phyloP scores from a whole-genome alignment of 2,113 vertebrate genomes.

The Martes martes region DNA sequence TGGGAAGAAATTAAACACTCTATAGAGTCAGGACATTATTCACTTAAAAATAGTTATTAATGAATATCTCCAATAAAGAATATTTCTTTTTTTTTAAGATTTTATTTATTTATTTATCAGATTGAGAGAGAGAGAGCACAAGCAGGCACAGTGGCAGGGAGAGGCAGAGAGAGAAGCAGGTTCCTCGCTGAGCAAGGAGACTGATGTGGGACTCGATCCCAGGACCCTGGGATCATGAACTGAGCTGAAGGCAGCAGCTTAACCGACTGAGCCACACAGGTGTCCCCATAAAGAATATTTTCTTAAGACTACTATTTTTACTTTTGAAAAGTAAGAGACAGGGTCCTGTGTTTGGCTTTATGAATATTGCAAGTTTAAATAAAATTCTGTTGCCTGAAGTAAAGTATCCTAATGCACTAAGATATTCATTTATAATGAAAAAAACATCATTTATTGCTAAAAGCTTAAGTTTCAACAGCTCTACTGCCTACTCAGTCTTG shows the following conservation, averaged over 20 bases:
- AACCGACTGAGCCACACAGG: too few relatives aligned
- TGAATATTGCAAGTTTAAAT: slow-evolving; percentile 39
- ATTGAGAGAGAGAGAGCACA: too few relatives aligned
- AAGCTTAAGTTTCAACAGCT: slow-evolving; percentile 33
- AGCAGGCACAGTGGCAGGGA: too few relatives aligned
- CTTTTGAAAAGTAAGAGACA: neutral
- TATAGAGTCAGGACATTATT: neutral
- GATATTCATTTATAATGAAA: slow-evolving; percentile 19
- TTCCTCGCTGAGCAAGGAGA: too few relatives aligned
- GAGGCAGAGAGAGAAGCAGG: too few relatives aligned
- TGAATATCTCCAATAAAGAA: neutral
- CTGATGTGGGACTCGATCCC: too few relatives aligned
- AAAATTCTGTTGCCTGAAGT: slow-evolving; percentile 38
- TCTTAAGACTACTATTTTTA: neutral
- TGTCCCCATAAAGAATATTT: neutral
- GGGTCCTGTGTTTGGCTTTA: neutral
- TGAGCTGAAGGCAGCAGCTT: too few relatives aligned
- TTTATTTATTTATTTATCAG: too few relatives aligned
- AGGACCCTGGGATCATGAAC: too few relatives aligned
- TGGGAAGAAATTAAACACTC: neutral
- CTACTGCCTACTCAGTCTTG: neutral
- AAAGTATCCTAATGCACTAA: neutral
- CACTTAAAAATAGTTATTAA: slow-evolving; percentile 23
- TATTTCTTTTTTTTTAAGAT: neutral
- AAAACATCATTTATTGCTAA: neutral